These are phyloP conservation scores for Paramormyrops hopkinsi DNA, from an alignment of 2,797 vertebrate genomes.

Conservation along the genomic window DNA sequence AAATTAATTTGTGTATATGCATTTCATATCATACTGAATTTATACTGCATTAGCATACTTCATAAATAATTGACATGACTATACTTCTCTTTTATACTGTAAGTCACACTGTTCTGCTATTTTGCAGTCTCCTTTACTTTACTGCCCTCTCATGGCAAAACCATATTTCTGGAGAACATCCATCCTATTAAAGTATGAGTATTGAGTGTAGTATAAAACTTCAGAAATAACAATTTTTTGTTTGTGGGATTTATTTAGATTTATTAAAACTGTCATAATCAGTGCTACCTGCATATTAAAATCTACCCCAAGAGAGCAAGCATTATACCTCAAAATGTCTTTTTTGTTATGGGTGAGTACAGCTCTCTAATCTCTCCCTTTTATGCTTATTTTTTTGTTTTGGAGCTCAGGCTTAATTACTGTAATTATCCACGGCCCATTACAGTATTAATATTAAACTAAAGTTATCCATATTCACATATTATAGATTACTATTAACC, in stretches of 20 bases:
- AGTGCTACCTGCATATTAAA: neutral
- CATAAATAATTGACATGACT: slow-evolving; percentile 4
- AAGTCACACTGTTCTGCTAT: neutral
- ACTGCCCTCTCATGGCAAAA: slow-evolving; percentile 24
- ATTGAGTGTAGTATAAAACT: neutral
- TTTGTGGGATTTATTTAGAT: neutral
- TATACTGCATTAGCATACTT: neutral
- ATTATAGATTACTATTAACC: slow-evolving; percentile 9
- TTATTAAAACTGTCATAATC: neutral
- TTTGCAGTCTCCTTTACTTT: neutral
- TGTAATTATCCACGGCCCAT: slow-evolving; percentile 19
- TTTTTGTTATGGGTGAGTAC: slow-evolving; percentile 4
- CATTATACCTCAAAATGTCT: neutral
- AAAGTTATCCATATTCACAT: slow-evolving; percentile 10
- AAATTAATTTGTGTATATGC: neutral
- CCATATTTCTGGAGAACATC: neutral
- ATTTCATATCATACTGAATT: neutral
- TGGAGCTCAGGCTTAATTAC: slow-evolving; percentile 19
- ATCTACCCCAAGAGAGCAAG: neutral
- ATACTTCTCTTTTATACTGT: slow-evolving; percentile 4
- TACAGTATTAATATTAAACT: slow-evolving; percentile 16
- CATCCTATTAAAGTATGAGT: neutral
- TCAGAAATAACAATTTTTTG: neutral
- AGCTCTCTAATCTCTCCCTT: slow-evolving; percentile 6
- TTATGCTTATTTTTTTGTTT: slow-evolving; percentile 11